phyloP scores from a whole-genome alignment of 2,888 invertebrate species.

The Drosophila sordidula region DNA sequence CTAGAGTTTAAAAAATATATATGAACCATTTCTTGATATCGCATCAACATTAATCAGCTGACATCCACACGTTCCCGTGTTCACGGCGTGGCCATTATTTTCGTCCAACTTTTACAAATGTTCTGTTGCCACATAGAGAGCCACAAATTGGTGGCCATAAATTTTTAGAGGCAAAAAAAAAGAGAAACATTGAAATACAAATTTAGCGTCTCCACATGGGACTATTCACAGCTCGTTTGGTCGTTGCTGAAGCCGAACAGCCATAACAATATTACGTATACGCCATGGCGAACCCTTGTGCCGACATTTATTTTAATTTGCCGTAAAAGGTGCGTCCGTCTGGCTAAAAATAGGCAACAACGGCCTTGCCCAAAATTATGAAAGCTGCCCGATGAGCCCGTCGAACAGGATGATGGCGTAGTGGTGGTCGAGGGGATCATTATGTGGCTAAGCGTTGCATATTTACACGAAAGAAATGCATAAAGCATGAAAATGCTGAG shows the following conservation, averaged over 20 bases:
- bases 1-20: background rate
- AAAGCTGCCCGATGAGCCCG: slow-evolving; percentile 16
- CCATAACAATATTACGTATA: slow-evolving; percentile 62
- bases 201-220: slow-evolving; percentile 45
- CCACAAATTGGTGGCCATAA: slow-evolving; percentile 54
- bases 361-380: slow-evolving; percentile 71
- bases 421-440: background rate
- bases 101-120: slow-evolving; percentile 15
- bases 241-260: slow-evolving; percentile 16
- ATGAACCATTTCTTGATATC: background rate
- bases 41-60: background rate
- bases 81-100: slow-evolving; percentile 31
- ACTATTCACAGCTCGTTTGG: slow-evolving; percentile 71
- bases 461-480: slow-evolving; percentile 76
- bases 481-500: slow-evolving; percentile 48
- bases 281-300: slow-evolving; percentile 54
- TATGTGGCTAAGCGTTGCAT: slow-evolving; percentile 46
- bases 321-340: slow-evolving; percentile 57
- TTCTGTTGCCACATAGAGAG: slow-evolving; percentile 38
- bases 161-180: slow-evolving; percentile 33
- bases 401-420: background rate
- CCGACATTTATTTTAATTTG: slow-evolving; percentile 68
- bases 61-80: slow-evolving; percentile 3
- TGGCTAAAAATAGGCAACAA: slow-evolving; percentile 61
- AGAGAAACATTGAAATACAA: slow-evolving; percentile 53